Evolutionary conservation across 1,140 invertebrate genomes (phyloP), one percentile per base, ranked within the genome.

Genomic region (Campoletis sonorensis): DNA sequence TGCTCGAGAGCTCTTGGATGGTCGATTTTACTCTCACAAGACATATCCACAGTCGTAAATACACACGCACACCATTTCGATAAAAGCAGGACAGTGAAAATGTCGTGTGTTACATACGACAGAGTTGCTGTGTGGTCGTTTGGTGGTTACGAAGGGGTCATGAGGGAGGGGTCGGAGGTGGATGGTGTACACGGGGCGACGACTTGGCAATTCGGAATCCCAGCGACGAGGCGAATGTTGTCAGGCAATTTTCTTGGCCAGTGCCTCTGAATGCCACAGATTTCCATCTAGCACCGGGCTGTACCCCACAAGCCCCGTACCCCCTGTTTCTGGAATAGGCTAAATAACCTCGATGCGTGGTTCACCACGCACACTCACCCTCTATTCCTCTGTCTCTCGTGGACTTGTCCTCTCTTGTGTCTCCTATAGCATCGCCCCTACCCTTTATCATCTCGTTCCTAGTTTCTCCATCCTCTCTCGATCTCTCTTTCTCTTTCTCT

Each of bases 211-310:
- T 90, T 91, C 87, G 85, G 86, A 68, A 75, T 81, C 80, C 77
- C 84, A 85, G 77, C 84, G 58, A 78, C 83, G 83, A 83, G 88
- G 88, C 85, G 90, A 92, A 91, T 90, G 91, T 92, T 92, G 91
- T 92, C 91, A 91, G 91, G 86, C 91, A 92, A 92, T 92, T 92
- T 92, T 92, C 91, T 92, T 91, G 91, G 90, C 91, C 90, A 92
- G 89, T 92, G 91, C 91, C 86, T 91, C 90, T 89, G 90, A 92
- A 92, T 92, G 89, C 90, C 88, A 86, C 87, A 90, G 91, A 92
- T 92, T 92, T 92, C 89, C 91, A 92, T 92, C 90, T 91, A 89
- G 84, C 86, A 84, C 82, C 86, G 85, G 86, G 85, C 82, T 85
- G 86, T 86, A 87, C 83, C 86, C 87, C 77, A 16, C 8, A 45